Evolutionary conservation across 2,888 invertebrate species (phyloP), one percentile per base, ranked within the genome.

Genomic region (Himalopsyche kuldschensis): DNA sequence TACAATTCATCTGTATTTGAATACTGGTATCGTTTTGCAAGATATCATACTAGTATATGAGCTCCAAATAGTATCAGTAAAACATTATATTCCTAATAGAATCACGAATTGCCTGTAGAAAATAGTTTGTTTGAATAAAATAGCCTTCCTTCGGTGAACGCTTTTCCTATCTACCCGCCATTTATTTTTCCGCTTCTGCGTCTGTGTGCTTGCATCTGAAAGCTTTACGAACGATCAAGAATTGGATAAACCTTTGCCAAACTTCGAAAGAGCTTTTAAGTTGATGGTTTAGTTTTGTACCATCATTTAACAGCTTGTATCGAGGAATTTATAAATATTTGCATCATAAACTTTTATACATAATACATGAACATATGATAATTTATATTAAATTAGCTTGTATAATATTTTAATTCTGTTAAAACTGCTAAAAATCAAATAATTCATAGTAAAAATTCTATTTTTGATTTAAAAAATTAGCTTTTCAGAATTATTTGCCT

Each of bases 51-150:
- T n/a, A n/a, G n/a, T n/a, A n/a, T 55, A 20, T 55, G n/a, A 20
- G 4, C 5, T 55, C 4, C 48, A 55, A 20, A 55, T 20, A 55
- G 6, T 20, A 4, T 20, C 20, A 4, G 24, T 24, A 20, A 20
- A 3, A 5, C 55, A 55, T 55, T 48, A 48, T 35, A 17, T 20
- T 20, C 3, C 24, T 8, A 20, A 24, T 4, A 20, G 20, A 55
- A 55, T 2, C 20, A 4, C 20, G 20, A 24, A 10, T 6, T 41
- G 41, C n/a, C 48, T 20, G 10, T 55, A 20, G 20, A 5, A 17
- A 24, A 20, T 55, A 81, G 48, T 76, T 81, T 48, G 15, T 27
- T 24, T 46, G 80, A 48, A 76, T 76, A 76, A 81, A 48, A 55
- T 31, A 46, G n/a, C 81, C 81, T 77, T 81, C 48, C 32, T n/a